phyloP scores from a whole-genome alignment of 2,113 vertebrate species.

The Trochalopteron elliotii region DNA sequence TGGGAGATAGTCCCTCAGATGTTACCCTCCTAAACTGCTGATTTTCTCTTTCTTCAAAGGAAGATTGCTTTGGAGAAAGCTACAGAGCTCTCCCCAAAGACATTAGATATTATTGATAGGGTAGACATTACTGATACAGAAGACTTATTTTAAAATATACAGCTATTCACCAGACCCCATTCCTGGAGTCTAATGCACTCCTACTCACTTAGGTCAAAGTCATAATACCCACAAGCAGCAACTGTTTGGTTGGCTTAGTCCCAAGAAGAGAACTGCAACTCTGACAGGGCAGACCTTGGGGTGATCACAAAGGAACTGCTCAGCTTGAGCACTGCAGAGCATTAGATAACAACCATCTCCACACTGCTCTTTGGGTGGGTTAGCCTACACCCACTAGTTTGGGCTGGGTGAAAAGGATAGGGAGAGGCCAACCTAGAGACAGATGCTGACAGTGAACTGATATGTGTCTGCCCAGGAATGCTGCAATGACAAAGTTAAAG shows the following conservation, averaged over 20 bases:
- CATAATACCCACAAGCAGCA: not conserved
- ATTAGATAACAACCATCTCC: constrained; percentile 16
- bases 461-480: not conserved
- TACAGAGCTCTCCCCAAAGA: not conserved
- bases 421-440: not conserved
- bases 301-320: not conserved
- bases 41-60: not conserved
- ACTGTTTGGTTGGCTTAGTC: not conserved
- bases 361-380: not conserved
- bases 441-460: not conserved
- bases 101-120: not conserved
- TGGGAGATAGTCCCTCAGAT: not conserved
- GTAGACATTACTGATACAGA: not conserved
- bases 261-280: not conserved
- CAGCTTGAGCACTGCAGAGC: not conserved
- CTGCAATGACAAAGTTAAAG: not conserved
- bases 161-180: not conserved
- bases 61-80: not conserved
- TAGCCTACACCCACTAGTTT: not conserved
- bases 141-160: not conserved
- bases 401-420: not conserved
- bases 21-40: not conserved
- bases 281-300: not conserved
- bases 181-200: not conserved
- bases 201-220: not conserved